A percentile compares a stretch with the other conserved stretches of the same genome.
Evolutionary conservation across 2,888 invertebrate genomes (phyloP).

Genomic region (Trissolcus japonicus): DNA sequence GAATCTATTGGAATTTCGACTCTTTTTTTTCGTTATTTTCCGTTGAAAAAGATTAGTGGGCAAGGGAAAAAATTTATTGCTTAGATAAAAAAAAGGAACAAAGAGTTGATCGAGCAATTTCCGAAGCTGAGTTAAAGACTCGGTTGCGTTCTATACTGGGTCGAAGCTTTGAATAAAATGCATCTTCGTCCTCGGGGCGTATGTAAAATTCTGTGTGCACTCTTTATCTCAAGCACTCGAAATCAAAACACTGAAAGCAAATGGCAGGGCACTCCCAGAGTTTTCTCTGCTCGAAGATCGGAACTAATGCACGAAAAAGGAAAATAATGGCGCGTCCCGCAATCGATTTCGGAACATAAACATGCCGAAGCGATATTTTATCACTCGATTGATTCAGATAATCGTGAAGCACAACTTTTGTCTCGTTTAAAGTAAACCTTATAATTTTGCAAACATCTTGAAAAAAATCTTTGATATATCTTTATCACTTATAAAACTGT

Average conservation of each 20-base stretch:
- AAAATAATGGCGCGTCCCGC: slow-evolving; percentile 9
- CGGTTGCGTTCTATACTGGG: too few relatives aligned
- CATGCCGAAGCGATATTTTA: slow-evolving; percentile 5
- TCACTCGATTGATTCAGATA: slow-evolving; percentile 8
- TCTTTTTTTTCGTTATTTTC: background rate
- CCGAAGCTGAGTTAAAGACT: too few relatives aligned
- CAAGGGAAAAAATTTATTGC: too few relatives aligned
- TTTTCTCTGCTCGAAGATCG: slow-evolving; percentile 22
- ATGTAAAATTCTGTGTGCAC: slow-evolving; percentile 13
- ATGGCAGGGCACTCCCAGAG: slow-evolving; percentile 20
- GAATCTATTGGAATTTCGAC: too few relatives aligned
- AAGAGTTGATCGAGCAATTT: too few relatives aligned
- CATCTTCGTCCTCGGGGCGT: slow-evolving; percentile 15
- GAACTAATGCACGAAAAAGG: slow-evolving; percentile 24
- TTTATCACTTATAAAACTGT: too few relatives aligned
- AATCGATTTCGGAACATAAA: slow-evolving; percentile 30
- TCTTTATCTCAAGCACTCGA: slow-evolving; percentile 24
- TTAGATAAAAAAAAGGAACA: too few relatives aligned
- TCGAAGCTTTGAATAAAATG: slow-evolving; percentile 22
- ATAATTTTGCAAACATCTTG: too few relatives aligned
- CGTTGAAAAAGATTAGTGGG: too few relatives aligned
- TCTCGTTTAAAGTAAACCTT: too few relatives aligned
- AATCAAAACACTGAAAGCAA: slow-evolving; percentile 25
- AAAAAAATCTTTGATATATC: too few relatives aligned
- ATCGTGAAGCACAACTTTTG: background rate